Conservation (phyloP, 2,797 vertebrate species). For the Sphenopsis melanotis region DNA sequence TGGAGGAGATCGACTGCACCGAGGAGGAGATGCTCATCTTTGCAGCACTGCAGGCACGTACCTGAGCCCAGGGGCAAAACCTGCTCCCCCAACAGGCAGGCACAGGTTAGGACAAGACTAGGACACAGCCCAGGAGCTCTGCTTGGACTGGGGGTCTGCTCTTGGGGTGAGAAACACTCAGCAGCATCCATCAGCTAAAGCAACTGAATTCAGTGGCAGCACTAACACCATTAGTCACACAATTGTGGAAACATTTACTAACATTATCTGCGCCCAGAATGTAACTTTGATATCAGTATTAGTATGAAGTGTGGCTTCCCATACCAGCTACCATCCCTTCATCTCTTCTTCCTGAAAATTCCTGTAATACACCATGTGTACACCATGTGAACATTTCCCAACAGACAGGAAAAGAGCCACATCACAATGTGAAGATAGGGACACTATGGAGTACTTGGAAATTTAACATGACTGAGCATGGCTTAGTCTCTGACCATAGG, state of each 20-base stretch:
- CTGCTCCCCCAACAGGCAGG: background rate
- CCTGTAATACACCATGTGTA: background rate
- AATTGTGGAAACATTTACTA: background rate
- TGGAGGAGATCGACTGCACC: conserved; percentile 97
- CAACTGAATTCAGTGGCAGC: background rate
- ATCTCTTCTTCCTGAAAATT: background rate
- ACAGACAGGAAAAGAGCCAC: background rate
- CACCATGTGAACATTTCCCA: background rate
- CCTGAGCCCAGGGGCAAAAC: background rate
- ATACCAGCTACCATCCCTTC: background rate
- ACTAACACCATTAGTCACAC: background rate
- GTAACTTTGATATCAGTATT: background rate
- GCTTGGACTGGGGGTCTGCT: background rate
- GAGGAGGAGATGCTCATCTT: conserved; percentile 99
- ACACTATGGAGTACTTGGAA: background rate
- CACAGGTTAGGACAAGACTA: conserved; percentile 1
- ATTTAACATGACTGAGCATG: background rate
- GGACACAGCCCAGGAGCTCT: background rate
- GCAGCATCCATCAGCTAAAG: background rate
- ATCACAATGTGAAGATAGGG: background rate
- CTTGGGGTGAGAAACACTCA: background rate
- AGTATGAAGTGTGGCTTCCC: background rate
- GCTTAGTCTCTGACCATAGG: background rate
- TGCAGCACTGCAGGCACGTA: conserved; percentile 90
- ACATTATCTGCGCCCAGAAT: background rate